These are phyloP conservation scores for Phalera bucephala DNA, from an alignment of 2,888 invertebrate species.

Conservation along the genomic window DNA sequence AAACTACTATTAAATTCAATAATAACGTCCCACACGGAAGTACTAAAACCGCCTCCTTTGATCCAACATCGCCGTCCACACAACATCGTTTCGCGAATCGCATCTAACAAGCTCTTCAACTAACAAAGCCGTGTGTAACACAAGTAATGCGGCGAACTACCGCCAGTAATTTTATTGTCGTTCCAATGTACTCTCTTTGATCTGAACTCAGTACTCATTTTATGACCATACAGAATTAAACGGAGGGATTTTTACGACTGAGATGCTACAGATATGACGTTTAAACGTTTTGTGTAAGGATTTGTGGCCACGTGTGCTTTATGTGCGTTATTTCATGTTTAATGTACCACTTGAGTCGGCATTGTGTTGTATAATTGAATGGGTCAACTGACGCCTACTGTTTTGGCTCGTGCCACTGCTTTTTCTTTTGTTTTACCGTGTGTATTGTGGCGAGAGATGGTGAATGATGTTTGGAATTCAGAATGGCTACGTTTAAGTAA, in stretches of 20 bases:
- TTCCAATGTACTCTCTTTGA: conserved; percentile 30
- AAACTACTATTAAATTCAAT: too few relatives aligned
- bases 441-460: neutral
- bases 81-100: neutral
- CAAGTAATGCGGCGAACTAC: neutral
- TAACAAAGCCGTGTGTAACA: neutral
- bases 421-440: neutral
- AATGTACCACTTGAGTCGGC: conserved; percentile 12
- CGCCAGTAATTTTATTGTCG: neutral
- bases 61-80: too few relatives aligned
- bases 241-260: conserved; percentile 51
- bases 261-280: conserved; percentile 48
- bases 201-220: conserved; percentile 44
- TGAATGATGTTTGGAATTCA: too few relatives aligned
- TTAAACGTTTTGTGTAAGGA: conserved; percentile 38
- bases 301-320: conserved; percentile 42
- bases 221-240: conserved; percentile 50
- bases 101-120: neutral
- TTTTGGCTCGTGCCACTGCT: neutral
- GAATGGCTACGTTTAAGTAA: too few relatives aligned
- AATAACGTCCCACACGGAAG: too few relatives aligned
- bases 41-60: too few relatives aligned
- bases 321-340: conserved; percentile 24
- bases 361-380: conserved; percentile 11
- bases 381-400: conserved; percentile 13